Evolutionary conservation across 2,113 vertebrate species (phyloP), one percentile per base, ranked within the genome.

Genomic region (Oreotrochilus melanogaster): DNA sequence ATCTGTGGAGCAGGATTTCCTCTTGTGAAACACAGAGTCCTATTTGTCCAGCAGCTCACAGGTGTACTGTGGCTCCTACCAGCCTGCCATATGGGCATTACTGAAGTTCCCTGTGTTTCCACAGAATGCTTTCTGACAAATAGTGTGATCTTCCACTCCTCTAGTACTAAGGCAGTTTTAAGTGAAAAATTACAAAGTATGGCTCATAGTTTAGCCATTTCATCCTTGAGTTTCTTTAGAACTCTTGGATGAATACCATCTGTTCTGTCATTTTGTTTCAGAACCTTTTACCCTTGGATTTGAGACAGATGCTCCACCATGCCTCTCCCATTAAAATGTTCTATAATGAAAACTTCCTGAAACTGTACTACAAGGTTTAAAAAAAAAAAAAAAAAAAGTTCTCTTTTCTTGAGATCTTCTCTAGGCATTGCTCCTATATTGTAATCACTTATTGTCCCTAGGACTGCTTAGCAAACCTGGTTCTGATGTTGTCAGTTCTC

Each of bases 181-280:
- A 94, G 76, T 76, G 76, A 79, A 96, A 95, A 82, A 88, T 56
- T 60, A 45, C 21, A 51, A 92, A 88, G 51, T 73, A 54, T 0
- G 0, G 86, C 78, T 96, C 93, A 95, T 47, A 93, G 96, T 92
- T 96, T 72, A 95, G 64, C 76, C 83, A 81, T 89, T 94, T 81
- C 84, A 73, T 92, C 10, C 73, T 78, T 54, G 69, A 50, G 13
- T 86, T 92, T 78, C 87, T 61, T 94, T 80, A 94, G 89, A 95
- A 91, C 91, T 94, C 56, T 50, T 48, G 83, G 60, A 96, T 94
- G 86, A 92, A 94, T 94, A 92, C 92, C 92, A 96, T 92, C 95
- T 96, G 95, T 95, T 65, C 84, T 92, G 84, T 95, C 86, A 86
- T 88, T 93, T 89, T 86, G 53, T 80, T 95, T 96, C 95, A 91